Evolutionary conservation across 2,888 invertebrate genomes (phyloP), one percentile per base, ranked within the genome.

Genomic region (Cataglyphis rosenhaueri): DNA sequence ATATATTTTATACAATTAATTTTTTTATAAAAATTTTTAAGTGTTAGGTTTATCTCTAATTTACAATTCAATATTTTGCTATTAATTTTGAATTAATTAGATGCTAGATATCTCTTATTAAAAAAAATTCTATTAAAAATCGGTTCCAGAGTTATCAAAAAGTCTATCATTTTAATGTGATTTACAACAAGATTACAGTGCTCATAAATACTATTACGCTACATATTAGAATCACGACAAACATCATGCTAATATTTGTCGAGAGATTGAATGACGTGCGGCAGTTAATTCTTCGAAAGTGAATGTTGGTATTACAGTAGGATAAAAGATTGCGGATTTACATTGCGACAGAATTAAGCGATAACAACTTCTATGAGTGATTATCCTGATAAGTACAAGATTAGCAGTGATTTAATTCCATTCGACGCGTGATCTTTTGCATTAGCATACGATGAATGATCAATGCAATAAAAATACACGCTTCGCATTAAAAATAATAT

Each of bases 381-480:
- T 48, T 52, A 52, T n/a, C 15, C n/a, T n/a, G 48, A 64, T 62
- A 32, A 62, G 8, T 52, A 52, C 52, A 59, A 52, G 12, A 75
- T 64, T 38, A n/a, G 0, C 29, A 6, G 10, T 41, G 4, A 18
- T 48, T 44, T 74, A 52, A 35, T 18, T 32, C 9, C 5, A 25
- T 32, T 76, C 25, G 12, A 35, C 2, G 18, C 1, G 12, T 15
- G 15, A 0, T 35, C 32, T 21, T 38, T 18, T 12, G 3, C 15
- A 73, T 41, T 74, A 74, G 44, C 3, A 59, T 73, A 21, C 12
- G 15, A 59, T 74, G 5, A 61, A 74, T 61, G 2, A 41, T 21
- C 21, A 15, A 74, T 74, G 18, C n/a, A 12, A 64, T 75, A 75
- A 75, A 61, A 75, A 35, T 1, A 15, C 12, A 12, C 44, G 12